A percentile compares a stretch with the other conserved stretches of the same genome.
Conservation (phyloP, 2,888 invertebrate genomes). For the Brachyptera putata region DNA sequence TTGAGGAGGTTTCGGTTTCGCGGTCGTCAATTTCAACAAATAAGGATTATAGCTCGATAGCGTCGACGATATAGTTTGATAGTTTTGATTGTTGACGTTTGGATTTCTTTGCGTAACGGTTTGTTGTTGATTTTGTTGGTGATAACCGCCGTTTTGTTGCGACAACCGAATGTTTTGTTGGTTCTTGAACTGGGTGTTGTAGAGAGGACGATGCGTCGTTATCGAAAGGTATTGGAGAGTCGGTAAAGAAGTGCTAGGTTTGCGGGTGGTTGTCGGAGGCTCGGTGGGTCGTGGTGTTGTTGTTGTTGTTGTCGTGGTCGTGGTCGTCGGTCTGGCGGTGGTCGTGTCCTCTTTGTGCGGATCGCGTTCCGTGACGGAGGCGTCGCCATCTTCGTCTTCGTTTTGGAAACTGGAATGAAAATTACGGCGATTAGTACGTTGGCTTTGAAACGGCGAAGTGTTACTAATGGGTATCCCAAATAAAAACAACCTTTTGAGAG, state of each 20-base stretch:
- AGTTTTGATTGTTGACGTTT: conserved; percentile 24
- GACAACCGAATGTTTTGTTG: too few species aligned
- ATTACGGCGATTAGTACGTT: too few species aligned
- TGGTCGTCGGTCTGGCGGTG: conserved; percentile 3
- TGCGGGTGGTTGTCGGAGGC: too few species aligned
- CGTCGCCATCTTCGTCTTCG: conserved; percentile 22
- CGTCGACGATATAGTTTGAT: conserved; percentile 30
- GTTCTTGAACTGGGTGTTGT: conserved; percentile 2
- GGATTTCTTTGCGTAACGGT: conserved; percentile 27
- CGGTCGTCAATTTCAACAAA: not conserved
- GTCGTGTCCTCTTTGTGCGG: conserved; percentile 4
- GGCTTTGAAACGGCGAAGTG: too few species aligned
- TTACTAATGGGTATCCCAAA: too few species aligned
- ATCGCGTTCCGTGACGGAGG: not conserved
- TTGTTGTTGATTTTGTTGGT: too few species aligned
- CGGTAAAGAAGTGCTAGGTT: conserved; percentile 17
- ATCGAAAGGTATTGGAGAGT: conserved; percentile 21
- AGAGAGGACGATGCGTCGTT: conserved; percentile 21
- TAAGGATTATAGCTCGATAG: not conserved
- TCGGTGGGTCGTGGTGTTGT: not conserved
- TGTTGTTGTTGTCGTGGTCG: conserved; percentile 31
- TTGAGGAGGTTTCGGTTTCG: not conserved
- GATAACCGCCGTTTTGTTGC: too few species aligned
- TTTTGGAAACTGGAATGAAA: conserved; percentile 4
- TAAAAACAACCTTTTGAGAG: too few species aligned